Evolutionary conservation across 1,140 invertebrate species (phyloP).

Genomic region (Delia radicum): DNA sequence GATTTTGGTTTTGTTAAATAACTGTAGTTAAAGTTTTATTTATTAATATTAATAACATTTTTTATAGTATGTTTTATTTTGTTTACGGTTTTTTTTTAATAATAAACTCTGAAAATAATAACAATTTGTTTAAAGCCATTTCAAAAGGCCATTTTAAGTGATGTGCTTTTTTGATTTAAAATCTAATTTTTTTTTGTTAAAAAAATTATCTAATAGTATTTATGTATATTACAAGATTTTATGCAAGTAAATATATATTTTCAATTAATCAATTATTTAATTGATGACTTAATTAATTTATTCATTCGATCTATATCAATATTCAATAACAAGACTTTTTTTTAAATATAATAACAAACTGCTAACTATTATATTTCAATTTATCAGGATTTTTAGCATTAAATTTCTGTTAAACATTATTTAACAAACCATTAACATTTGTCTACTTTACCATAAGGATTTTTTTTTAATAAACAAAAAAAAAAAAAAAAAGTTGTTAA

Average conservation of each 20-base stretch:
- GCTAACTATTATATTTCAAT: not conserved
- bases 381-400: not conserved
- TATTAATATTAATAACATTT: not conserved
- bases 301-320: not conserved
- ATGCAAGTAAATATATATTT: not conserved
- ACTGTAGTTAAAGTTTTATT: not conserved
- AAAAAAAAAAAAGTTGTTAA: not conserved
- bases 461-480: not conserved
- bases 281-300: no score
- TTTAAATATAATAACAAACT: not conserved
- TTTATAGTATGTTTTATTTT: not conserved
- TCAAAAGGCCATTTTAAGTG: conserved; percentile 21
- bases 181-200: conserved; percentile 2
- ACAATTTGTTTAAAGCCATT: conserved; percentile 24
- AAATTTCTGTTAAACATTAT: not conserved
- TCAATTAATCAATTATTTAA: not conserved
- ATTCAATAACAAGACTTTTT: not conserved
- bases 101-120: conserved; percentile 24
- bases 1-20: no score
- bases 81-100: not conserved
- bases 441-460: not conserved
- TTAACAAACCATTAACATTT: not conserved
- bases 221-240: not conserved
- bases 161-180: conserved; percentile 18
- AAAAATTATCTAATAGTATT: not conserved